Conservation (phyloP, 1,140 invertebrate species). For the Tribolium castaneum region DNA sequence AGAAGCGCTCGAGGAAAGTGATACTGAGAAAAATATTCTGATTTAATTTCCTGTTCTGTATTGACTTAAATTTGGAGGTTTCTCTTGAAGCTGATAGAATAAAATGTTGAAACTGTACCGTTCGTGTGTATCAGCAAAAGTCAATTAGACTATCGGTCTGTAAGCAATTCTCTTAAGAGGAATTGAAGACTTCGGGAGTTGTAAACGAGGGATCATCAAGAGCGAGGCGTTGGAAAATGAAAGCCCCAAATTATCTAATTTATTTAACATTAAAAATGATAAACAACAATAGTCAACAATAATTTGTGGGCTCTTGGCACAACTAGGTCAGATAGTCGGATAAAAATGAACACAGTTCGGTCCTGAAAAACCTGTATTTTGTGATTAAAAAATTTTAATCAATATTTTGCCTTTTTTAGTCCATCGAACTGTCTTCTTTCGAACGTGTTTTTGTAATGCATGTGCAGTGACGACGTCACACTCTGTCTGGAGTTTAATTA, state of each 20-base stretch:
- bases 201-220: neutral
- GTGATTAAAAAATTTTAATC: neutral
- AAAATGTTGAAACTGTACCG: constrained; percentile 7
- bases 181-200: neutral
- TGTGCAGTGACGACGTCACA: no score
- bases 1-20: neutral
- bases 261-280: constrained; percentile 1
- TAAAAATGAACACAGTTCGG: neutral
- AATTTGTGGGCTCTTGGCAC: neutral
- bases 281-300: neutral
- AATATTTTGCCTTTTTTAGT: neutral
- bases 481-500: no score
- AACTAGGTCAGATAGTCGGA: neutral
- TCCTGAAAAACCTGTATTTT: constrained; percentile 10
- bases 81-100: neutral
- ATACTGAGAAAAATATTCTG: constrained; percentile 6
- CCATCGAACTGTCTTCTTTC: no score
- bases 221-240: neutral
- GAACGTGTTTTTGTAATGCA: no score
- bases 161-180: neutral
- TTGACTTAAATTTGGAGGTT: neutral
- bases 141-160: neutral
- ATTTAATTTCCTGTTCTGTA: constrained; percentile 13
- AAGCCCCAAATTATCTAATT: neutral
- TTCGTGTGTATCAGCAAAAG: neutral